These are phyloP conservation scores for Smittia sp. DNA, from an alignment of 2,888 invertebrate genomes.

Conservation along the genomic window DNA sequence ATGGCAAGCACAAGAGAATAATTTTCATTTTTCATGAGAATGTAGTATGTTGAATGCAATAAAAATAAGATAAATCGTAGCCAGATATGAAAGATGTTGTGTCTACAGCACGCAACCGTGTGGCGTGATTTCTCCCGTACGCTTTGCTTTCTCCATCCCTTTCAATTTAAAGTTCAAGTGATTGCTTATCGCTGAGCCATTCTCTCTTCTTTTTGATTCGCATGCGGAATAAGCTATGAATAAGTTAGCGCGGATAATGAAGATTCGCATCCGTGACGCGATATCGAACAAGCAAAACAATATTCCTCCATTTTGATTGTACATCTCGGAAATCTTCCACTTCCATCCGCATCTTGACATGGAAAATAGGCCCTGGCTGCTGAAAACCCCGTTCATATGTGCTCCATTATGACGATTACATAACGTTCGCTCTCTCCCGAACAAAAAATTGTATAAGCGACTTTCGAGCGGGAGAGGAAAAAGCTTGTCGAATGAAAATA, in stretches of 20 bases:
- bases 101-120: neutral
- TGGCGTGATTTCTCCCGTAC: neutral
- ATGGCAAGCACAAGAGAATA: conserved; percentile 1
- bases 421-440: neutral
- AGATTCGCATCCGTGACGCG: neutral
- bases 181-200: neutral
- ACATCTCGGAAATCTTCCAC: neutral
- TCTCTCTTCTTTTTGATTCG: neutral
- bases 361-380: neutral
- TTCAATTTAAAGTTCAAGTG: conserved; percentile 5
- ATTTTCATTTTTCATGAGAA: conserved; percentile 19
- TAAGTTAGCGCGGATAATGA: neutral
- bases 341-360: neutral
- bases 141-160: too few relatives aligned
- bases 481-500: conserved; percentile 21
- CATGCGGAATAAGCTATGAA: conserved; percentile 8
- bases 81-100: conserved; percentile 18
- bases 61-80: conserved; percentile 36
- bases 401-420: conserved; percentile 25
- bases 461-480: neutral
- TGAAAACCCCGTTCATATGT: conserved; percentile 14
- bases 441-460: neutral
- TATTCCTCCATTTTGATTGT: conserved; percentile 38
- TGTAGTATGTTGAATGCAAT: conserved; percentile 12
- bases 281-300: conserved; percentile 30